Base-by-base conservation (phyloP, 1,140 invertebrate genomes). In the Phymorhynchus buccinoides region DNA sequence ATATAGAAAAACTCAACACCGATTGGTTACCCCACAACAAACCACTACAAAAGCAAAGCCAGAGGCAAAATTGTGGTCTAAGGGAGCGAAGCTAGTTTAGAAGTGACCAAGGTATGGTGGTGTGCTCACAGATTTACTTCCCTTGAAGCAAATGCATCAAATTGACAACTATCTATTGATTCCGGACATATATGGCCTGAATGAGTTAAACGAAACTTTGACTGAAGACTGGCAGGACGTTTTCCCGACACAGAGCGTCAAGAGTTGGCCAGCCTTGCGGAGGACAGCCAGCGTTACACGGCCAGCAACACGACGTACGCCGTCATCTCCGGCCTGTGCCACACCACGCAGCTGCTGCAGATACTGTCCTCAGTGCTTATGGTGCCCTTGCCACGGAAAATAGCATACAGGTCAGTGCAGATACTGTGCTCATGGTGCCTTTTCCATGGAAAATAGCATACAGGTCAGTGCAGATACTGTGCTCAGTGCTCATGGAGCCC, bases 281-380 rank as follows among this genome's bases (percentile, higher is more conserved):
- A 90, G 27, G 94, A 95, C 83, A 94, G 94, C 56, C 93, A 86
- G 44, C 88, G 88, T 56, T 85, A 84, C 41, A 88, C 94, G 96
- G 96, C 93, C 95, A 95, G 75, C 94, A 96, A 96, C 93, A 95
- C 95, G 73, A 96, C 95, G 18, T 96, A 96, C 90, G 95, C 95
- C 84, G 96, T 97, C 79, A 95, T 95, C 90, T 96, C 96, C 56
- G 97, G 96, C 75, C 94, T 97, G 44, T 96, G 96, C 77, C 97
- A 97, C 91, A 95, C 96, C 30, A 96, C 96, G 83, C 97, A 98
- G 94, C 93, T 97, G 86, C 95, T 96, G n/a, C 95, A 96, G 91
- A 94, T 97, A 87, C 93, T 97, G 81, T 96, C 96, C 44, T 96
- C 95, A 93, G 96, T 96, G 91, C 94, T 97, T 62, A 96, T 97